phyloP scores from a whole-genome alignment of 2,797 vertebrate genomes.

The Brotogeris chrysoptera region DNA sequence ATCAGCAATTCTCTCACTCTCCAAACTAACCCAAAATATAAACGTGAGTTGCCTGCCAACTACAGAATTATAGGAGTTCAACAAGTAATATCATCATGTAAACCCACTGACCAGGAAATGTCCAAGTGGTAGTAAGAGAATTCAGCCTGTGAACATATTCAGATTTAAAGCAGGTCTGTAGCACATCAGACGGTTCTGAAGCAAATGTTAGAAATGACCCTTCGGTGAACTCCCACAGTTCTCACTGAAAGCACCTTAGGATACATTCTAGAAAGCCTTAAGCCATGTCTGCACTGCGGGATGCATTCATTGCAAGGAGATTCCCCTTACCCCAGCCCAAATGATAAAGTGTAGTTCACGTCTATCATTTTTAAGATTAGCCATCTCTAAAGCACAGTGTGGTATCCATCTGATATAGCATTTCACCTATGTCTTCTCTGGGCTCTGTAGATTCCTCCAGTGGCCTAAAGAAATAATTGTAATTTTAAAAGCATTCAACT shows the following conservation, averaged over 20 bases:
- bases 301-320: neutral
- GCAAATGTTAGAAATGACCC: neutral
- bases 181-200: fast-evolving
- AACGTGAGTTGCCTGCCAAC: neutral
- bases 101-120: neutral
- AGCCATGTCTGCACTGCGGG: neutral
- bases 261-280: neutral
- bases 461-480: neutral
- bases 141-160: neutral
- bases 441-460: neutral
- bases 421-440: neutral
- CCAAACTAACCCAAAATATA: neutral
- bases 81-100: neutral
- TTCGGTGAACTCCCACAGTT: neutral
- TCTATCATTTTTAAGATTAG: neutral
- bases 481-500: neutral
- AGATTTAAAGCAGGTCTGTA: neutral
- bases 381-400: neutral
- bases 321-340: neutral
- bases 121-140: neutral
- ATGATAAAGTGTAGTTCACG: neutral
- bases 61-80: neutral
- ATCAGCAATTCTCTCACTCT: neutral
- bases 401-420: neutral
- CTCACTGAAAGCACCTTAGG: neutral